A percentile compares a stretch with the other conserved stretches of the same genome.
Conservation (phyloP, 2,113 vertebrate genomes). For the Pterocles burchelli region DNA sequence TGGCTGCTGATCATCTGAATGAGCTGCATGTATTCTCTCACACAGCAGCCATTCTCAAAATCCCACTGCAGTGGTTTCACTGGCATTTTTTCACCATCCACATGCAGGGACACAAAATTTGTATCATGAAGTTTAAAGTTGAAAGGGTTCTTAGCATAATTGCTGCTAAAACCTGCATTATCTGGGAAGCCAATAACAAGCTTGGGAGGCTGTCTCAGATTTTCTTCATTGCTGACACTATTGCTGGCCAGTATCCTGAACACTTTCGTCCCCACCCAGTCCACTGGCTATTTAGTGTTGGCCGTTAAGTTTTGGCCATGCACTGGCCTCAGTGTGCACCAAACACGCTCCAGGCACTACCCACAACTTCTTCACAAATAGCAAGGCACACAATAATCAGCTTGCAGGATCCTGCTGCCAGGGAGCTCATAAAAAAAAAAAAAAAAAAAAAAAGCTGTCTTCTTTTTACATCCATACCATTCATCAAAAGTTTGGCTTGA, state of each 20-base stretch:
- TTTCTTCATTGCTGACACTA: not conserved
- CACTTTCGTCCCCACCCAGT: not conserved
- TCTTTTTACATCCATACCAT: not conserved
- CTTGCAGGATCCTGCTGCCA: not conserved
- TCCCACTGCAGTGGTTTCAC: not conserved
- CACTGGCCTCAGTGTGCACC: not conserved
- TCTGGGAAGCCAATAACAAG: not conserved
- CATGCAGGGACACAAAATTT: not conserved
- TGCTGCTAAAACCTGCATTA: not conserved
- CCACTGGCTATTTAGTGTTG: not conserved
- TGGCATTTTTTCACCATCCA: not conserved
- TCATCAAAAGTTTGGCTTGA: not conserved
- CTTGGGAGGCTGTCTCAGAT: not conserved
- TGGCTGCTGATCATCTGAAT: not conserved
- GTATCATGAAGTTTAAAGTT: not conserved
- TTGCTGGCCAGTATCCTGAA: not conserved
- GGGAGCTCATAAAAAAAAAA: not conserved
- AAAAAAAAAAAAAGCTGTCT: too few relatives aligned
- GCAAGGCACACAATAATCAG: not conserved
- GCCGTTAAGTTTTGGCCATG: not conserved
- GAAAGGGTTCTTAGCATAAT: not conserved
- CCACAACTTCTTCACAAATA: not conserved
- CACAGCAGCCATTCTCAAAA: not conserved
- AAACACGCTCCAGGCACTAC: fast-evolving
- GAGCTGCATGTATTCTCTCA: not conserved